Evolutionary conservation across 2,888 invertebrate species (phyloP), one percentile per base, ranked within the genome.

Genomic region (Cybosia mesomella): DNA sequence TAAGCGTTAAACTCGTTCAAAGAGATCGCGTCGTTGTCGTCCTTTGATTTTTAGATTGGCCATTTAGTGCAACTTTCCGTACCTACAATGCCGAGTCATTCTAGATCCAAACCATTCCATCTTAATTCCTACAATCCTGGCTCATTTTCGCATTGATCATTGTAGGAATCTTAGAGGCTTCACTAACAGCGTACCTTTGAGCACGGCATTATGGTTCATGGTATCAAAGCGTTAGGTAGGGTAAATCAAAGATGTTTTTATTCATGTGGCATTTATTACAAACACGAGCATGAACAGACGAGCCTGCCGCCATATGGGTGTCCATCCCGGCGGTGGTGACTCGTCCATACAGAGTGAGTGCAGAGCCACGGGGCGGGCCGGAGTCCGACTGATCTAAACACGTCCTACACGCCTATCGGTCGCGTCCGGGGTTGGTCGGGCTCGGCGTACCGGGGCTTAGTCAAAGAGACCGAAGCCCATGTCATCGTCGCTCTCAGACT

Each of bases 391-490:
- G 13, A 64, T 67, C 71, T 67, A 76, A 66, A 77, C 78, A 73
- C 66, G 68, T 68, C 74, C 74, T 78, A 76, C 79, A 80, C 81
- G 82, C 79, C 82, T 79, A 60, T 81, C 67, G 76, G 74, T 75
- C 81, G 71, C 57, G 61, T 39, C n/a, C 72, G 75, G 62, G 66
- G 66, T 58, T 67, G 61, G 70, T 67, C 68, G 59, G 71, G 72
- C 64, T 68, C 74, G 22, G 34, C 64, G 58, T 62, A 28, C 28
- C 49, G 49, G 64, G 72, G 77, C 76, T 96, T 98, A 98, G 92
- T 98, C 98, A 89, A 98, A 98, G 32, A 98, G 97, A 92, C 99
- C 99, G 94, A 99, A 98, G 92, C 99, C 99, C 99, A 99, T 99
- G 92, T 99, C 99, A 84, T 99, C 99, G 86, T 98, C 98, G 75